These are phyloP conservation scores for Coregonus suidteri DNA, from an alignment of 2,797 vertebrate genomes.

Conservation along the genomic window DNA sequence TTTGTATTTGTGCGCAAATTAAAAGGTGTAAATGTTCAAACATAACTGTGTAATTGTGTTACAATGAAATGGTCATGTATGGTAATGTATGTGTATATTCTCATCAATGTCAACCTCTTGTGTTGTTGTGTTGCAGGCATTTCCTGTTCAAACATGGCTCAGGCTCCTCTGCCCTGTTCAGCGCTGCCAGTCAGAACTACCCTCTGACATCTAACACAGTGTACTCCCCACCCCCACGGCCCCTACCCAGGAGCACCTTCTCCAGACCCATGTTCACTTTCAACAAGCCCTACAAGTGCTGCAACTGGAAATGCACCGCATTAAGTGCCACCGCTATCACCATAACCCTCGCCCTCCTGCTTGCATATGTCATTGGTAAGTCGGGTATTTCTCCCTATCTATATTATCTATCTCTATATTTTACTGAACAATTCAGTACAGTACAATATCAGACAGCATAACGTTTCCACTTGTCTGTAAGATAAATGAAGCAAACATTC, in stretches of 20 bases:
- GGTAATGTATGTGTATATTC: not conserved
- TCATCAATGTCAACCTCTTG: not conserved
- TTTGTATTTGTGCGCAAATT: not conserved
- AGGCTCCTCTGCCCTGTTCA: constrained; percentile 86
- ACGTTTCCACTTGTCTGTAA: not conserved
- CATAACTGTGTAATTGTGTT: not conserved
- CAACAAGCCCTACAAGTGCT: constrained; percentile 87
- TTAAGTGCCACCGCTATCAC: constrained; percentile 86
- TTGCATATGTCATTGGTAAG: constrained; percentile 90
- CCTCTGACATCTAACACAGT: constrained; percentile 89
- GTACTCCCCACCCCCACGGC: constrained; percentile 87
- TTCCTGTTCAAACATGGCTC: constrained; percentile 90
- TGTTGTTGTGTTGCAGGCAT: constrained; percentile 71
- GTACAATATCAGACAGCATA: not conserved
- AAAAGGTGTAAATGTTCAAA: no score
- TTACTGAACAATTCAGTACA: not conserved
- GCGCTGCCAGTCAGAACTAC: constrained; percentile 87
- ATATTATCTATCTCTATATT: not conserved
- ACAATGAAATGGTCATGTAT: not conserved
- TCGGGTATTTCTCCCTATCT: constrained; percentile 41
- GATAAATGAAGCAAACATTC: not conserved
- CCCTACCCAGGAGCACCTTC: constrained; percentile 86
- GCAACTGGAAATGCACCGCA: constrained; percentile 89
- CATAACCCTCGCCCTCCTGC: constrained; percentile 81
- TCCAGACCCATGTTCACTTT: constrained; percentile 87